These are phyloP conservation scores for Drosophila truncata DNA, from an alignment of 1,140 invertebrate species.

Conservation along the genomic window DNA sequence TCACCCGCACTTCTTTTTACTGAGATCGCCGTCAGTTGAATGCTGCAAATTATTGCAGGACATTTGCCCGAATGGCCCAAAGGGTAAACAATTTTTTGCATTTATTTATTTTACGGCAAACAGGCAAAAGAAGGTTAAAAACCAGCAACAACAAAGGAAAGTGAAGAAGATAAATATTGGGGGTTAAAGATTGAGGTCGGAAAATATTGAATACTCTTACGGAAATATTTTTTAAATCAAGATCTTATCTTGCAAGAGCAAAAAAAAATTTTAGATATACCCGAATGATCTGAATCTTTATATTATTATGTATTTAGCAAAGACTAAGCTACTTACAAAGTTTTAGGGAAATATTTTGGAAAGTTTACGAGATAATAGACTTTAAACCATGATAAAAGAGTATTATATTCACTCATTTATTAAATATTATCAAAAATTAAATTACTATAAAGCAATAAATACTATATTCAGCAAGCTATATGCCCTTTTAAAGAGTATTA, in stretches of 20 bases:
- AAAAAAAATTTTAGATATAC: no score
- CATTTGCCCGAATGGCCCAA: conserved; percentile 70
- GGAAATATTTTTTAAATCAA: neutral
- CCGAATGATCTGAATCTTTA: neutral
- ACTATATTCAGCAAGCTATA: neutral
- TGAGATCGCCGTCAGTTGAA: conserved; percentile 54
- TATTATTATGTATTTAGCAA: neutral
- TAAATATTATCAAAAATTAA: no score
- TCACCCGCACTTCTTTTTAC: conserved; percentile 22
- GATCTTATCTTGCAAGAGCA: no score
- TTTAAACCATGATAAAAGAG: neutral
- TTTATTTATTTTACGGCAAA: conserved; percentile 63
- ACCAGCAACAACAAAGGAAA: conserved; percentile 31
- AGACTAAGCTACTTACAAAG: no score
- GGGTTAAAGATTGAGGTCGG: neutral
- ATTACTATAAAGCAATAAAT: neutral
- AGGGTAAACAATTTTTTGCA: conserved; percentile 57
- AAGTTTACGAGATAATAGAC: neutral
- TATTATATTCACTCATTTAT: neutral
- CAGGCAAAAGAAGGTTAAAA: conserved; percentile 49
- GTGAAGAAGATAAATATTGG: conserved; percentile 28
- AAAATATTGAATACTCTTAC: conserved; percentile 7
- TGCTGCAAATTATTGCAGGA: conserved; percentile 75
- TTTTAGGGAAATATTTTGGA: neutral
- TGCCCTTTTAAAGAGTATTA: conserved; percentile 13